Evolutionary conservation across 2,797 vertebrate species (phyloP).

Genomic region (Gymnothorax reevesii): DNA sequence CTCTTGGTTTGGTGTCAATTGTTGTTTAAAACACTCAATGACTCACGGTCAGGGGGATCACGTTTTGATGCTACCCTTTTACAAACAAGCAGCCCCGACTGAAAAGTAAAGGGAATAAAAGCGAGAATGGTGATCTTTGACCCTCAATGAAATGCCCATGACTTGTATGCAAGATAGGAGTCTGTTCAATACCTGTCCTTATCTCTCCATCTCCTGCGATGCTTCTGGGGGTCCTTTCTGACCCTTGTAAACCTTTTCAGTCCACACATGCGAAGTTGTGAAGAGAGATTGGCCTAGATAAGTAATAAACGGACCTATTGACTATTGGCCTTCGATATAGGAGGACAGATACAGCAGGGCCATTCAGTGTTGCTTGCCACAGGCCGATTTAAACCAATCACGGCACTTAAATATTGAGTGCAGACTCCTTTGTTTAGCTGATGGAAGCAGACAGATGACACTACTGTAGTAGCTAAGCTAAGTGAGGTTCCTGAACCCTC

Average conservation of each 20-base stretch:
- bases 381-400: not conserved
- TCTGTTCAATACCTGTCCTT: not conserved
- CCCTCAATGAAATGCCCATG: not conserved
- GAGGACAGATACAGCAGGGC: not conserved
- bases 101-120: not conserved
- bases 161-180: not conserved
- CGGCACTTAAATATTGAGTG: not conserved
- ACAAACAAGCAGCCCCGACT: not conserved
- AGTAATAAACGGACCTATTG: not conserved
- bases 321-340: not conserved
- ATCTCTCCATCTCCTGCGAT: not conserved
- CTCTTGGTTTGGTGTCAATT: not conserved
- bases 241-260: not conserved
- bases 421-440: not conserved
- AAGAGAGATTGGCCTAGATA: not conserved
- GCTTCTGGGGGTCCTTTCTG: not conserved
- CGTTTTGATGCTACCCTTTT: not conserved
- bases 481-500: not conserved
- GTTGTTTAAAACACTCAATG: conserved; percentile 2
- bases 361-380: not conserved
- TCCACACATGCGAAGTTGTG: not conserved
- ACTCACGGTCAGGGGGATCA: not conserved
- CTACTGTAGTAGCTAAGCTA: not conserved
- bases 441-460: not conserved
- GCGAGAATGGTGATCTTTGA: not conserved